Evolutionary conservation across 2,113 vertebrate species (phyloP).

Genomic region (Terrapene triunguis): DNA sequence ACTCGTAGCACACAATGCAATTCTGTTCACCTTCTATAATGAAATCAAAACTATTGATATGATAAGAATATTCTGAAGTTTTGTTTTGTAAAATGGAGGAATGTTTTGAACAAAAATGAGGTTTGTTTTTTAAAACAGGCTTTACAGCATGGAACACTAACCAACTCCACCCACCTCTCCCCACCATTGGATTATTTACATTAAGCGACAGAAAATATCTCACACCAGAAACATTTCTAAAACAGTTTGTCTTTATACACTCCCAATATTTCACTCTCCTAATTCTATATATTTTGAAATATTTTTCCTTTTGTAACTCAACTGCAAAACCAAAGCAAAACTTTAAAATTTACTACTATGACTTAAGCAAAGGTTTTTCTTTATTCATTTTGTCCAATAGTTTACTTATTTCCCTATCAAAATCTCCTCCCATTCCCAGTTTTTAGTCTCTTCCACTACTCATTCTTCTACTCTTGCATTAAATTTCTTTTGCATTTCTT

Average conservation of each 20-base stretch:
- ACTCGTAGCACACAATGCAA: slow-evolving; percentile 32
- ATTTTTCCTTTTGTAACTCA: background rate
- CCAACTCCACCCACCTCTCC: background rate
- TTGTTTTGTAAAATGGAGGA: background rate
- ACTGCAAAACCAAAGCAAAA: background rate
- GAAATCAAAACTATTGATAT: background rate
- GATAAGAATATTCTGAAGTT: background rate
- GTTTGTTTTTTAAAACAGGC: background rate
- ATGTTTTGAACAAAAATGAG: background rate
- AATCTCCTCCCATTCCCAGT: background rate
- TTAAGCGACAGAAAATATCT: background rate
- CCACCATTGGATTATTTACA: background rate
- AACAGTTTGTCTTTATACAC: background rate
- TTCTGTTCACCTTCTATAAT: background rate
- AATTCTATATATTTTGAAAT: background rate
- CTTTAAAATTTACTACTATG: background rate
- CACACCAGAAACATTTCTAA: background rate
- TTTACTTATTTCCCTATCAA: background rate
- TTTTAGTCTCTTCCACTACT: background rate
- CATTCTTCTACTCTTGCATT: background rate
- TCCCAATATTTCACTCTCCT: background rate
- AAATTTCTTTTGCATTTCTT: background rate
- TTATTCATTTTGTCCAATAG: background rate
- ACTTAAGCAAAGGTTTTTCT: slow-evolving; percentile 19
- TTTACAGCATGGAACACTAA: background rate